These are phyloP conservation scores for Macroramphosus scolopax DNA, from an alignment of 2,797 vertebrate species.

Conservation along the genomic window DNA sequence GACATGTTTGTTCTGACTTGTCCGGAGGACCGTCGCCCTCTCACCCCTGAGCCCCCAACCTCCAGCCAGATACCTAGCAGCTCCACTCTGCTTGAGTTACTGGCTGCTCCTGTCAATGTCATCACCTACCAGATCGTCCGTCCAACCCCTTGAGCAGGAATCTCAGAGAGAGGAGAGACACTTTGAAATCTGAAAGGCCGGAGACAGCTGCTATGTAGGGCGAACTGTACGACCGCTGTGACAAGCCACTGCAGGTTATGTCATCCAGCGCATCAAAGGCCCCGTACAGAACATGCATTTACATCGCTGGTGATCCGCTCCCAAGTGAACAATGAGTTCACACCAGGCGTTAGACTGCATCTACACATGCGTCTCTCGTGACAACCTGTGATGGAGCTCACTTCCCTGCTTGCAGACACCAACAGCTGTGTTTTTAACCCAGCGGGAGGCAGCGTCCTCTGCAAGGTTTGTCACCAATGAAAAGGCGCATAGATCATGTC, in stretches of 20 bases:
- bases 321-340: neutral
- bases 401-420: too few species aligned
- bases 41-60: slow-evolving; percentile 4
- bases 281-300: neutral
- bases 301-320: neutral
- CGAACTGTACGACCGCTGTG: slow-evolving; percentile 15
- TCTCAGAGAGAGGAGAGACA: slow-evolving; percentile 41
- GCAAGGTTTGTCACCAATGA: too few species aligned
- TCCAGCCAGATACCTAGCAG: slow-evolving; percentile 35
- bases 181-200: slow-evolving; percentile 42
- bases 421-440: too few species aligned
- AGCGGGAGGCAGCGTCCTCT: too few species aligned
- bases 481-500: too few species aligned
- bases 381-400: neutral
- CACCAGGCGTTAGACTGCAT: neutral
- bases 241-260: slow-evolving; percentile 28
- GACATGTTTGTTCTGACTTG: slow-evolving; percentile 63
- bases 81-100: slow-evolving; percentile 53
- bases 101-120: slow-evolving; percentile 58
- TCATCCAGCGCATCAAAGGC: slow-evolving; percentile 25
- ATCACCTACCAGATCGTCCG: slow-evolving; percentile 47
- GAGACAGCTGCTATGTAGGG: slow-evolving; percentile 21
- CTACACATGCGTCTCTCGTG: neutral
- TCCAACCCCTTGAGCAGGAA: slow-evolving; percentile 28
- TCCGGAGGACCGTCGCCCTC: slow-evolving; percentile 54